Evolutionary conservation across 2,113 vertebrate species (phyloP).

Genomic region (Microcebus murinus): DNA sequence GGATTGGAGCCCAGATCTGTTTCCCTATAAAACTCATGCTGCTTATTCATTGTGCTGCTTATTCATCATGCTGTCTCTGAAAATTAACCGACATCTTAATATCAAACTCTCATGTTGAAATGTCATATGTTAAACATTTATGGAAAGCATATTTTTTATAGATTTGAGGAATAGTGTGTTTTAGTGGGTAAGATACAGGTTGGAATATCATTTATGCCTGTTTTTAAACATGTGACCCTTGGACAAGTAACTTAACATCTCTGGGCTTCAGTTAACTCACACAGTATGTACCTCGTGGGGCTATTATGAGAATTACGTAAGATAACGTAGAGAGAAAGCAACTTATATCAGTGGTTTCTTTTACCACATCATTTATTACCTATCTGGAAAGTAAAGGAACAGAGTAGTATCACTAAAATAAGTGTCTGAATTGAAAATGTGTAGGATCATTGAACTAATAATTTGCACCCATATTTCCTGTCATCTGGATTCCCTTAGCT

Average conservation of each 20-base stretch:
- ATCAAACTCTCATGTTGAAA: not conserved
- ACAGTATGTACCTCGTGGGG: not conserved
- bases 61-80: not conserved
- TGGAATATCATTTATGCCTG: not conserved
- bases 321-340: not conserved
- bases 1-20: not conserved
- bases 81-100: not conserved
- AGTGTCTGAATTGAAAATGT: not conserved
- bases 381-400: not conserved
- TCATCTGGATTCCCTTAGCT: too few species aligned
- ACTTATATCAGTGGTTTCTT: not conserved
- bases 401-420: not conserved
- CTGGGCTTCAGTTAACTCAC: not conserved
- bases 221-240: not conserved
- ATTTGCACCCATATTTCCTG: accelerated
- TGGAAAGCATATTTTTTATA: not conserved
- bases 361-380: too few species aligned
- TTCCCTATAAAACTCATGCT: not conserved
- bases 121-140: not conserved
- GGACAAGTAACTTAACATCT: not conserved
- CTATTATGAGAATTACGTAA: not conserved
- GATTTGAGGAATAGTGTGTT: not conserved
- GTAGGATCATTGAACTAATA: not conserved
- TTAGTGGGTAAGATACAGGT: not conserved
- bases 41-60: not conserved